Conservation (phyloP, 2,797 vertebrate genomes). For the Varecia variegata region DNA sequence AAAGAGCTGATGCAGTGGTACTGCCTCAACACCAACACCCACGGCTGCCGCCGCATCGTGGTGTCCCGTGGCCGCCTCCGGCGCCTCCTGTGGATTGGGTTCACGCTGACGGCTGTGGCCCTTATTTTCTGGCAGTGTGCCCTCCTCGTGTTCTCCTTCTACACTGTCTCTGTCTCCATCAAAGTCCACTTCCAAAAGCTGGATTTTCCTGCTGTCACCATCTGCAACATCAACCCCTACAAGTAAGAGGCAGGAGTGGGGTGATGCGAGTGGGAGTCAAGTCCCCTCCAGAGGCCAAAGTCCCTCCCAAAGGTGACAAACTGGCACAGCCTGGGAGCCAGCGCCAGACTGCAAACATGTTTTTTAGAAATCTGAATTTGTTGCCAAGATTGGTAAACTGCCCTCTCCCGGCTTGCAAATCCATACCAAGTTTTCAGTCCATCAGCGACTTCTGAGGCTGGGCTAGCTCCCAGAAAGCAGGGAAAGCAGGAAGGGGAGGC, state of each 20-base stretch:
- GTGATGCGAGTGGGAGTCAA: background rate
- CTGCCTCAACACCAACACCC: slow-evolving; percentile 88
- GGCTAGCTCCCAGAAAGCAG: background rate
- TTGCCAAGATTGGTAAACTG: background rate
- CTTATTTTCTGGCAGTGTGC: slow-evolving; percentile 88
- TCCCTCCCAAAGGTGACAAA: background rate
- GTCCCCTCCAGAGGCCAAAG: background rate
- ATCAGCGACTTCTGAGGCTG: background rate
- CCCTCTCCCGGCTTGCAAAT: background rate
- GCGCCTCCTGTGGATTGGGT: slow-evolving; percentile 83
- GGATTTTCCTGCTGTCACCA: slow-evolving; percentile 87
- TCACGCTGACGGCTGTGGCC: slow-evolving; percentile 84
- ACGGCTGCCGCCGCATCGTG: slow-evolving; percentile 88
- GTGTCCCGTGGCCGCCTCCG: slow-evolving; percentile 87
- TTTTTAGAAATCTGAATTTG: background rate
- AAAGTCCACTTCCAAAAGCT: slow-evolving; percentile 87
- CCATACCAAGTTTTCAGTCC: background rate
- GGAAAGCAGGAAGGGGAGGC: background rate
- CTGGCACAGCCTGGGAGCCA: background rate
- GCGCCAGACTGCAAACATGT: background rate
- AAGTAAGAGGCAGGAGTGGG: slow-evolving; percentile 80
- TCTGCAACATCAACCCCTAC: slow-evolving; percentile 90
- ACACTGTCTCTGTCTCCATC: slow-evolving; percentile 86
- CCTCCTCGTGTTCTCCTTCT: slow-evolving; percentile 84
- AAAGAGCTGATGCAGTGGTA: slow-evolving; percentile 88